Conservation (phyloP, 2,797 vertebrate genomes). For the Prionace glauca region DNA sequence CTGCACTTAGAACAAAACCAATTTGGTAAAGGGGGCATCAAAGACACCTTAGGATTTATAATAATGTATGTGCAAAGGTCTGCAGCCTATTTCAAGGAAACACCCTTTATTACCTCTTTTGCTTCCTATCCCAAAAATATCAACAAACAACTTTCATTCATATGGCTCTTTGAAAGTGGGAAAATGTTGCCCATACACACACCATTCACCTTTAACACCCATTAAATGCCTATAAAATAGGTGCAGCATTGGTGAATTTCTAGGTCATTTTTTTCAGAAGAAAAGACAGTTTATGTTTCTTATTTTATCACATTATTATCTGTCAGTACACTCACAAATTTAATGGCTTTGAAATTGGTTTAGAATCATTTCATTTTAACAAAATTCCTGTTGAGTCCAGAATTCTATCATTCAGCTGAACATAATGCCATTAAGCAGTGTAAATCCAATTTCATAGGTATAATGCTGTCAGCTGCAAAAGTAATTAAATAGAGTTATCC, state of each 20-base stretch:
- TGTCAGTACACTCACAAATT: not conserved
- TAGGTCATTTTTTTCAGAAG: not conserved
- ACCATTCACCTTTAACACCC: not conserved
- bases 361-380: not conserved
- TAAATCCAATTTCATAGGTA: conserved; percentile 49
- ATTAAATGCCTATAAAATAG: not conserved
- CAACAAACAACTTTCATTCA: not conserved
- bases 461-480: conserved; percentile 47
- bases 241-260: not conserved
- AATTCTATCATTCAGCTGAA: conserved; percentile 5
- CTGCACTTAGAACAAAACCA: not conserved
- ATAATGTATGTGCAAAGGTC: not conserved
- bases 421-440: conserved; percentile 45
- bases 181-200: not conserved
- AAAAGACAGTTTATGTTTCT: not conserved
- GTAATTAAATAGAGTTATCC: conserved; percentile 47
- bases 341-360: conserved; percentile 14
- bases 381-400: conserved; percentile 18
- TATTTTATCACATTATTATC: not conserved
- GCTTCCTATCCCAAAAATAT: not conserved
- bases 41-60: not conserved
- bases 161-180: not conserved
- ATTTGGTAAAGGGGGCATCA: not conserved
- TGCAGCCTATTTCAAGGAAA: not conserved
- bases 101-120: not conserved